Evolutionary conservation across 2,113 vertebrate species (phyloP).

Genomic region (Bagarius yarrelli): DNA sequence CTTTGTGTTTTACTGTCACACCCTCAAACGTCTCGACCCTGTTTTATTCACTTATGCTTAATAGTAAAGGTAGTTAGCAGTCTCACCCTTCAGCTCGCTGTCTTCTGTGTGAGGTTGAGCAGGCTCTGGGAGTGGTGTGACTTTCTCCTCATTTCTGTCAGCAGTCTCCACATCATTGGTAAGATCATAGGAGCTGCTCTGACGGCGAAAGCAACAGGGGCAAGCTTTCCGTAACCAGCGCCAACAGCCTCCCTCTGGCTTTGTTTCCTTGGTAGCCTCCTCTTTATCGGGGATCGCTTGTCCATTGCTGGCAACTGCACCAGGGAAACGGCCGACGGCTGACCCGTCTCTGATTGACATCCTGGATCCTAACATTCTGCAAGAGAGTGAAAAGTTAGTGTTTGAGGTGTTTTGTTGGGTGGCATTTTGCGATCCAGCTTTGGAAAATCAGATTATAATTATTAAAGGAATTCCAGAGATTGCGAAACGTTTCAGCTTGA

Average conservation of each 20-base stretch:
- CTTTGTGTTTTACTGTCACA: not conserved
- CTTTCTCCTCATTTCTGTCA: constrained; percentile 44
- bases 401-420: not conserved
- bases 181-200: constrained; percentile 58
- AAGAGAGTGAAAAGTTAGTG: not conserved
- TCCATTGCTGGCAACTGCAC: constrained; percentile 59
- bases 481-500: not conserved
- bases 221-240: constrained; percentile 66
- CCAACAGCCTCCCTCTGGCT: constrained; percentile 58
- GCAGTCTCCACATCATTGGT: constrained; percentile 47
- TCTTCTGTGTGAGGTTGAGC: constrained; percentile 55
- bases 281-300: constrained; percentile 58
- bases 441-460: not conserved
- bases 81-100: constrained; percentile 66
- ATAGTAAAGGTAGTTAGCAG: not conserved
- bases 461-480: not conserved
- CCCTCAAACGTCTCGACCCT: not conserved
- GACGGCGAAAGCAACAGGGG: constrained; percentile 65
- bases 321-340: constrained; percentile 67
- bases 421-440: not conserved
- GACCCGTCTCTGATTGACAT: constrained; percentile 53
- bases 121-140: constrained; percentile 11
- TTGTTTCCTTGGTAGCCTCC: constrained; percentile 48
- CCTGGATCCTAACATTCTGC: constrained; percentile 69
- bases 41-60: not conserved